Evolutionary conservation across 2,888 invertebrate species (phyloP).

Genomic region (Trichacis sp.): DNA sequence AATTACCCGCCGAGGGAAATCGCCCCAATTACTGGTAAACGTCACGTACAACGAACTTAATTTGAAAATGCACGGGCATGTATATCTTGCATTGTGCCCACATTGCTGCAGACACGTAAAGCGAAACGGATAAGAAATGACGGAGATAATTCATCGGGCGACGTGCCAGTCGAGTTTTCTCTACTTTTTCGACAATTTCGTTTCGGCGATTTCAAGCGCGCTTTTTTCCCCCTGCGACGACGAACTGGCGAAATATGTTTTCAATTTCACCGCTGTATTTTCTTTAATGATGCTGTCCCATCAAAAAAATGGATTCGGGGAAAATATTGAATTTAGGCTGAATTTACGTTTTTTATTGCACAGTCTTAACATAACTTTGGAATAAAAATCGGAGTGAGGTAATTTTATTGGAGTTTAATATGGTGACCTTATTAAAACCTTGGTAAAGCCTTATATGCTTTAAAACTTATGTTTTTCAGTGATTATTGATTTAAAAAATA

Average conservation of each 20-base stretch:
- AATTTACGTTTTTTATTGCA: no score
- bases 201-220: background rate
- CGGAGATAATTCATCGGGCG: background rate
- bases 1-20: no score
- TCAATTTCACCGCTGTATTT: background rate
- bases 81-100: background rate
- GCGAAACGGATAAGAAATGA: conserved; percentile 1
- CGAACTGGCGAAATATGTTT: background rate
- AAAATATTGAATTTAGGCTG: no score
- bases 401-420: no score
- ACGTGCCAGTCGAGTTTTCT: background rate
- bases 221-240: background rate
- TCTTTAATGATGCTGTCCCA: no score
- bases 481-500: no score
- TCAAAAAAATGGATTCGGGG: no score
- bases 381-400: no score
- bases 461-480: no score
- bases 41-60: conserved; percentile 1
- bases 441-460: no score
- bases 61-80: background rate
- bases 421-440: no score
- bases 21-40: background rate
- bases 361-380: no score
- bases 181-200: background rate
- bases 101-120: background rate